Evolutionary conservation across 2,888 invertebrate genomes (phyloP), one percentile per base, ranked within the genome.

Genomic region (Teleiodes luculella): DNA sequence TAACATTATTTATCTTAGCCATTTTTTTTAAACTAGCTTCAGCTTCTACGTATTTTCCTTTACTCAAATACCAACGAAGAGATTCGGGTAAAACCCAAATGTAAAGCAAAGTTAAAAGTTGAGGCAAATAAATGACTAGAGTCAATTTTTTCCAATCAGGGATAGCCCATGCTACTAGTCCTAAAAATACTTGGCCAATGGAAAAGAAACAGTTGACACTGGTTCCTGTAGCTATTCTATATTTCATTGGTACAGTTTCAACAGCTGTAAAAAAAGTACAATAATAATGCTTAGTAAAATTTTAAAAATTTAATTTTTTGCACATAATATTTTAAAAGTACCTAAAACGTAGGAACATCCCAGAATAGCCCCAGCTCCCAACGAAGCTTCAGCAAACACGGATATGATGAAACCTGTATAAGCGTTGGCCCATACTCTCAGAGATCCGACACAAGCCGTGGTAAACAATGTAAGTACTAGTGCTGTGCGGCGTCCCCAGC

Each of bases 31-130:
- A 78, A 2, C 94, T 90, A 14, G 76, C 76, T 63, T 92, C 92
- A 0, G 94, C 94, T 60, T 93, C 91, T 11, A 92, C 90, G 54
- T 91, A 91, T 52, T 92, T 90, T 1, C 92, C 92, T 67, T 94
- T 93, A 53, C 93, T 92, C 61, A 95, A 79, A 50, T 95, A 90
- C 96, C 96, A 96, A 52, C 95, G 90, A 0, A 94, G 88, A 2
- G 94, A 94, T 76, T 95, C 95, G 0, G 93, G 91, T 54, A 94
- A 80, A 7, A 93, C 66, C 92, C 94, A 94, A 60, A 92, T 91
- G 66, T 93, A 93, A 4, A 88, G 72, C 31, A 95, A 70, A 33
- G 93, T 91, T 0, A 94, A 66, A 10, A 94, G 74, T 11, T 93
- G 92, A 0, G 95, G 95, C 0, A 91, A 76, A 68, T 95, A 95